Evolutionary conservation across 2,888 invertebrate species (phyloP), one percentile per base, ranked within the genome.

Genomic region (Tetragnatha montana): DNA sequence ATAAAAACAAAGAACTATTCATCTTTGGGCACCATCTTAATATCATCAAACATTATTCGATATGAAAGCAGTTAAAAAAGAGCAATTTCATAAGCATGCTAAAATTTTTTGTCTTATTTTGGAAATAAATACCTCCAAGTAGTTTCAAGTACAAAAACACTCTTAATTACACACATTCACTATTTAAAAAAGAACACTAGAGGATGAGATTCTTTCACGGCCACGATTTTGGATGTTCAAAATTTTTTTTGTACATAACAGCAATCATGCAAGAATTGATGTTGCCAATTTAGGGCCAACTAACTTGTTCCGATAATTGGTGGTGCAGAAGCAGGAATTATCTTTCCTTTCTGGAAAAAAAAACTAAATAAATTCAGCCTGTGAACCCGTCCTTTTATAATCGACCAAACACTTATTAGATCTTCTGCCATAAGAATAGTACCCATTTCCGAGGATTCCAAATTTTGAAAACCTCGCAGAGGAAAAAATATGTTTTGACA

Each of bases 301-400:
- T 60, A 78, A 78, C 60, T 78, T 17, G 17, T 35, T 22, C 22
- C 12, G 22, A 78, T 78, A 78, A 78, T 51, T 51, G 22, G 60
- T 12, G 78, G 60, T 12, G 78, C 19, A 78, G 51, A 60, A 78
- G 60, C 78, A 78, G 51, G 51, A 21, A 78, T 78, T 60, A 51
- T 19, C 78, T 78, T 60, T 35, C 4, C 35, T 35, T 35, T 35
- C 60, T 6, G n/a, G 12, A 47, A 49, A 81, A 80, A 47, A 69
- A 80, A 47, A 71, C n/a, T 8, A 71, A 17, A n/a, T n/a, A n/a
- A 82, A 82, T 51, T 51, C 73, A 71, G 51, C 60, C 12, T 60
- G 68, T 68, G 74, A 75, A 75, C 75, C 83, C 74, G 68, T 12
- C 68, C 7, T n/a, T n/a, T 83, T 51, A 50, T 83, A 35, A 75